Percentiles rank a stretch among this genome's conserved stretches.
Evolutionary conservation across 2,797 vertebrate genomes (phyloP).

Genomic region (Mormyrus proboscirostris): DNA sequence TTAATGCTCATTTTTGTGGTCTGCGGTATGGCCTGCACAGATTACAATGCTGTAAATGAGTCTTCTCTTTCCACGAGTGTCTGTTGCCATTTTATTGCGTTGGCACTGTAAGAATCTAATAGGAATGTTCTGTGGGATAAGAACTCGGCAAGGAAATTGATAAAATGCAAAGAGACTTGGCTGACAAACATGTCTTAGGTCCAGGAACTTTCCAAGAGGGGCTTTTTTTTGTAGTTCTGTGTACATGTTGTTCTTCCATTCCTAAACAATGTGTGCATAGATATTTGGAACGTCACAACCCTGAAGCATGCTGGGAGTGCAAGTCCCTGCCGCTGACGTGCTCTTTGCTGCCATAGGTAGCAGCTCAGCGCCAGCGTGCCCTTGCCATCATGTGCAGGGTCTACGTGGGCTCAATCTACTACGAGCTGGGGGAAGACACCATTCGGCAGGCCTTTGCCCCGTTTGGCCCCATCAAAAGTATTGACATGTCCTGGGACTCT

Average conservation of each 20-base stretch:
- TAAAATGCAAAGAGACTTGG: neutral
- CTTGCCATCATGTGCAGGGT: conserved; percentile 84
- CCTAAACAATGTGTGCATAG: neutral
- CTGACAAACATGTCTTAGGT: neutral
- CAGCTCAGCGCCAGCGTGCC: conserved; percentile 78
- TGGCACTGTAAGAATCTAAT: neutral
- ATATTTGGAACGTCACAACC: neutral
- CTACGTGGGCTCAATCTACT: conserved; percentile 81
- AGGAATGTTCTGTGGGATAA: neutral
- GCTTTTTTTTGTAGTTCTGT: neutral
- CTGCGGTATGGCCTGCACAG: neutral
- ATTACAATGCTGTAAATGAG: neutral
- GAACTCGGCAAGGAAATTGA: neutral
- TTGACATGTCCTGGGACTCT: conserved; percentile 84
- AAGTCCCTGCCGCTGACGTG: neutral
- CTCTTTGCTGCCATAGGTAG: conserved; percentile 59
- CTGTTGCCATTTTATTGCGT: neutral
- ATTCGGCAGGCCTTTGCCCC: conserved; percentile 82
- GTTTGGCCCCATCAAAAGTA: conserved; percentile 83
- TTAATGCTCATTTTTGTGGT: neutral
- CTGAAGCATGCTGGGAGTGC: neutral
- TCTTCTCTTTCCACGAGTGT: neutral
- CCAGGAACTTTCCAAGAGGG: neutral
- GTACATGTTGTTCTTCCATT: neutral
- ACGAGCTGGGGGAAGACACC: conserved; percentile 80